Base-by-base conservation (phyloP, 2,888 invertebrate genomes). In the Abscondita cerata region DNA sequence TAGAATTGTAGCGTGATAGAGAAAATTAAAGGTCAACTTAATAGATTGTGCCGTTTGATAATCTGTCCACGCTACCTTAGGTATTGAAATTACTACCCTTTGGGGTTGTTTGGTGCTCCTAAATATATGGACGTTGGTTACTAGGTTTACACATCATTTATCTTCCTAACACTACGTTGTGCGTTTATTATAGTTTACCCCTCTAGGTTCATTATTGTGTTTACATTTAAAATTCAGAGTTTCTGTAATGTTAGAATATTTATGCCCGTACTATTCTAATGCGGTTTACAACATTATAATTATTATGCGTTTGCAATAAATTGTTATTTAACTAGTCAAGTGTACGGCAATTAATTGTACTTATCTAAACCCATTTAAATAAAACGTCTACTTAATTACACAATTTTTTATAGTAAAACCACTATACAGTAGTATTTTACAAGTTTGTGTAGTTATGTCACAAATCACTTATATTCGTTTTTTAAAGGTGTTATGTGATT, bases 71-170 rank as follows among this genome's bases (percentile, higher is more conserved):
- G 40, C 55, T 50, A 52, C 60, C 60, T 61, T 61, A 51, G 60
- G 55, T 38, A 60, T 60, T 61, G 34, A 51, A 61, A 61, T 61
- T 61, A 61, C 55, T 51, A 56, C 51, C 60, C 48, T 54, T 59
- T 12, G 36, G 59, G 60, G 60, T 54, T 50, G 46, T 55, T 54
- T 25, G 55, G 51, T 38, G 41, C 46, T 46, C 20, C 55, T 56
- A 55, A 61, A 61, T 61, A 56, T 61, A 61, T 61, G 60, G 60
- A 61, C 52, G 44, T 36, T 40, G 60, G 55, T 55, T 61, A 46
- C 55, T 51, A 55, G 59, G 51, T 61, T 61, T 61, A 56, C 60
- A 61, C 60, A 40, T 61, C 60, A 46, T 61, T 61, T 61, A 61
- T 61, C 60, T 61, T 61, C 51, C 60, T 52, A 55, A 61, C 60